Base-by-base conservation (phyloP, 2,113 vertebrate genomes). In the Pao palembangensis region DNA sequence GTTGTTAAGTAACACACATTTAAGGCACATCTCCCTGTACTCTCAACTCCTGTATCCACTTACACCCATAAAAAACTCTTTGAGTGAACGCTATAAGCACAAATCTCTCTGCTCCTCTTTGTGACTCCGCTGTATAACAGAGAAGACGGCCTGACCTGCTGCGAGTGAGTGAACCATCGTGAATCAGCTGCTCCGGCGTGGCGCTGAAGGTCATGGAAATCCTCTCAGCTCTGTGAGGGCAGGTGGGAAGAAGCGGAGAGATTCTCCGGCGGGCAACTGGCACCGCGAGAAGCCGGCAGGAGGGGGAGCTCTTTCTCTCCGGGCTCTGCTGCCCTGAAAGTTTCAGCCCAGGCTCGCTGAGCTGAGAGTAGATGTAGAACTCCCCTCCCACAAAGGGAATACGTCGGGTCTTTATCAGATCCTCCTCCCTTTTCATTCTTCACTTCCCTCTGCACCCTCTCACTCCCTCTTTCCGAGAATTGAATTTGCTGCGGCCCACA, bases 371-470 rank as follows among this genome's bases (percentile, higher is more conserved):
- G 42, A 49, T 69, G 53, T 64, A 23, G 23, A 63, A 43, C 71
- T 67, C 34, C 68, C 72, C 69, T 76, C 80, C 67, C 69, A 77
- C 55, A 74, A 64, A 43, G 61, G 75, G 78, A 73, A 80, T 72
- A 80, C 73, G 75, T 86, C 71, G 3, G 41, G 31, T 28, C 57
- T 67, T 86, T 65, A 78, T 71, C 73, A 76, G 82, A 82, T 84
- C 71, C 70, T 77, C 76, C 78, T 76, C 71, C 67, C 58, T 62
- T 50, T 56, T 42, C 20, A 41, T 67, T 54, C n/a, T 25, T 57
- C 23, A 64, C 49, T 53, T 47, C 6, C 23, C 51, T 28, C 55
- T 48, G 64, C 50, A 54, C 57, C 60, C 62, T 44, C 61, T 66
- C 49, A 53, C 56, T 61, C 61, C 47, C 58, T 23, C 31, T 58